Percentiles rank a stretch among this genome's conserved stretches.
phyloP scores from a whole-genome alignment of 2,113 vertebrate genomes.

The Atherinomorus stipes region DNA sequence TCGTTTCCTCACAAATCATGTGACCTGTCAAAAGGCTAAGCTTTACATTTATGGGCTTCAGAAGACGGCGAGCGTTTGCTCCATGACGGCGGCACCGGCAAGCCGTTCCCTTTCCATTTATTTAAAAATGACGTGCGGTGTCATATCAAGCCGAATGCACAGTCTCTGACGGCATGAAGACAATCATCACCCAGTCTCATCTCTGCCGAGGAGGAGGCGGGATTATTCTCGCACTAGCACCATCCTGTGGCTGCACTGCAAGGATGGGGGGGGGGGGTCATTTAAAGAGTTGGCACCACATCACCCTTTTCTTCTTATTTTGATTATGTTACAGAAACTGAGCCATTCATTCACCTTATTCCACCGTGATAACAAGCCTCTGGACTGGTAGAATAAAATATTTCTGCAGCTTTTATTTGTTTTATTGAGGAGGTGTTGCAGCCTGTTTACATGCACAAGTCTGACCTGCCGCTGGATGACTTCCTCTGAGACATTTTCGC shows the following conservation, averaged over 20 bases:
- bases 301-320: background rate
- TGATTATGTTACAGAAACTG: background rate
- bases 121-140: conserved; percentile 54
- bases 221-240: conserved; percentile 71
- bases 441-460: background rate
- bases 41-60: conserved; percentile 50
- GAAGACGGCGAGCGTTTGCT: conserved; percentile 34
- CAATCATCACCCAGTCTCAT: conserved; percentile 50
- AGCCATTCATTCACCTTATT: background rate
- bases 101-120: conserved; percentile 57
- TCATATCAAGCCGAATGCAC: conserved; percentile 55
- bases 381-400: background rate
- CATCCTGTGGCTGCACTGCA: conserved; percentile 65
- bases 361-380: background rate
- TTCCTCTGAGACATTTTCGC: conserved; percentile 77
- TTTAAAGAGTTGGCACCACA: background rate
- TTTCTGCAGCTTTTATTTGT: background rate
- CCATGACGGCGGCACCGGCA: conserved; percentile 36
- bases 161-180: conserved; percentile 54
- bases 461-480: conserved; percentile 83
- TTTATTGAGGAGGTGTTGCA: background rate
- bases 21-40: conserved; percentile 60
- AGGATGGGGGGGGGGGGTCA: conserved; percentile 9
- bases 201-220: conserved; percentile 32
- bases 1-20: conserved; percentile 35